Evolutionary conservation across 2,113 vertebrate genomes (phyloP).

Genomic region (Platichthys stellatus): DNA sequence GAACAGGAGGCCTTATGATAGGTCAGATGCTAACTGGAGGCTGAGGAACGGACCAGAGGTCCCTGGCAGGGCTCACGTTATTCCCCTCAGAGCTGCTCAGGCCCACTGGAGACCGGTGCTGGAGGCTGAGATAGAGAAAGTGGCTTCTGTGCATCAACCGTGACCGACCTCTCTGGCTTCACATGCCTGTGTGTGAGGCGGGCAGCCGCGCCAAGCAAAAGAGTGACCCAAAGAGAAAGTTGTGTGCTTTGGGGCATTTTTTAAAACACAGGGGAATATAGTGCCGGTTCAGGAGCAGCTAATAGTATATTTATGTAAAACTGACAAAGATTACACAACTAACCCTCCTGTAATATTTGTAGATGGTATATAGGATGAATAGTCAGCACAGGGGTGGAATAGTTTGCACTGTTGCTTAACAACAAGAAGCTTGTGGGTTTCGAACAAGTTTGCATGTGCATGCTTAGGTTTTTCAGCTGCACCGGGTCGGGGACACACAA

Average conservation of each 20-base stretch:
- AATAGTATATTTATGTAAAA: conserved; percentile 54
- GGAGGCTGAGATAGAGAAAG: conserved; percentile 73
- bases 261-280: conserved; percentile 6
- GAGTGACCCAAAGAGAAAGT: conserved; percentile 60
- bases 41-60: conserved; percentile 63
- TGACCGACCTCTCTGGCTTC: conserved; percentile 54
- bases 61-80: conserved; percentile 60
- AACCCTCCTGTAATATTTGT: conserved; percentile 31
- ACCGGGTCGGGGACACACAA: too few relatives aligned
- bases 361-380: conserved; percentile 44
- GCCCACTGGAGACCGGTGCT: conserved; percentile 66
- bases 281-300: conserved; percentile 55
- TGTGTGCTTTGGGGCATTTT: conserved; percentile 72
- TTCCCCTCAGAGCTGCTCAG: conserved; percentile 63
- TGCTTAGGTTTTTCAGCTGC: too few relatives aligned
- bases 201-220: conserved; percentile 74
- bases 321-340: conserved; percentile 56
- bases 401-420: neutral
- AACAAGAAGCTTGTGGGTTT: too few relatives aligned
- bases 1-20: conserved; percentile 71
- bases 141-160: conserved; percentile 76
- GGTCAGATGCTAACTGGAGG: conserved; percentile 48
- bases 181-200: conserved; percentile 64
- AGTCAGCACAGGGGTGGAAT: neutral
- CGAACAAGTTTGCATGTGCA: too few relatives aligned